phyloP scores from a whole-genome alignment of 2,888 invertebrate genomes.

The Schizotus pectinicornis region DNA sequence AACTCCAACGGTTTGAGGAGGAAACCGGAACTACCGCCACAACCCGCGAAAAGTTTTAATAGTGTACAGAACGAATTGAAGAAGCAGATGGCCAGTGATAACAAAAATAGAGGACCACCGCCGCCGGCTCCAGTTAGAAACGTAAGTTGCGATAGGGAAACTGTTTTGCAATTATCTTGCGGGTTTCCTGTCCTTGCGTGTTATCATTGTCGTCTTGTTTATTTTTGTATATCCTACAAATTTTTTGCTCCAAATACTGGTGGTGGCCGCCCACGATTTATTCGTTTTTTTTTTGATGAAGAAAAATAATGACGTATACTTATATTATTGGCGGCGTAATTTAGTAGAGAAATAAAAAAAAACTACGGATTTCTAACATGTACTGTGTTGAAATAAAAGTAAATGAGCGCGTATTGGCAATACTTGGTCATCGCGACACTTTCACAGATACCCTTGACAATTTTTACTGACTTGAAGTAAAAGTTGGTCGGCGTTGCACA shows the following conservation, averaged over 20 bases:
- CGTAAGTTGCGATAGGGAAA: constrained; percentile 39
- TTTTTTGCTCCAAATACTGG: background rate
- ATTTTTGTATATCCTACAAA: no score
- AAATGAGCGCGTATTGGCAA: no score
- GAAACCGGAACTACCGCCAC: constrained; percentile 31
- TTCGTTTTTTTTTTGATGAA: no score
- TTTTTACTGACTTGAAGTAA: background rate
- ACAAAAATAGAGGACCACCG: constrained; percentile 74
- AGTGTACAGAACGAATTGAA: constrained; percentile 55
- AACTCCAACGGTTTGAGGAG: constrained; percentile 18
- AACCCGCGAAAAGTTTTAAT: constrained; percentile 45
- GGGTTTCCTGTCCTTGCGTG: constrained; percentile 4
- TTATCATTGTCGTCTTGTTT: background rate
- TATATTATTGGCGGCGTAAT: no score
- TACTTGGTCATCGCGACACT: no score
- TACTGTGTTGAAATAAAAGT: no score
- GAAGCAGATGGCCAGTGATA: constrained; percentile 57
- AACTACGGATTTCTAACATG: no score
- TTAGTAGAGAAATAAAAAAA: no score
- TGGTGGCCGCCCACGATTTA: background rate
- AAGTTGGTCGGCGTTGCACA: no score
- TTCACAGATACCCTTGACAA: no score
- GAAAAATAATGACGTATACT: no score
- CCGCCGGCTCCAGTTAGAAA: constrained; percentile 74
- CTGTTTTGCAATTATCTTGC: constrained; percentile 1